Conservation (phyloP, 2,797 vertebrate genomes). For the Anguilla obscura region DNA sequence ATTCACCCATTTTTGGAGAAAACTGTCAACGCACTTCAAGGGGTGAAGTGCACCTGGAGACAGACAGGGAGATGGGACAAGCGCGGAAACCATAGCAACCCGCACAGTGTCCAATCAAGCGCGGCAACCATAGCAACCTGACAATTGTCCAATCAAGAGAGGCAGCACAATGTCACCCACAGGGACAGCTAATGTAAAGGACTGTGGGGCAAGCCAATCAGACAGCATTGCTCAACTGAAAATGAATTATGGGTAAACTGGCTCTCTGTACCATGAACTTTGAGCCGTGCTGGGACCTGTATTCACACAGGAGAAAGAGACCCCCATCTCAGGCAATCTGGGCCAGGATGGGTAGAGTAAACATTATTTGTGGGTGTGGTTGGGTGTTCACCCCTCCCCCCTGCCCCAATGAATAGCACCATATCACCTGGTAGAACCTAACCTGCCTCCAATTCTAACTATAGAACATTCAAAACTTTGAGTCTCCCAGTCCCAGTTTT, state of each 20-base stretch:
- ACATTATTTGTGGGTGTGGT: conserved; percentile 42
- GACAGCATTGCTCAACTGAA: background rate
- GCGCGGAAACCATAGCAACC: conserved; percentile 26
- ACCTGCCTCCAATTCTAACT: conserved; percentile 40
- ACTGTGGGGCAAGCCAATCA: conserved; percentile 7
- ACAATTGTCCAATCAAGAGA: conserved; percentile 47
- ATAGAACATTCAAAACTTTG: conserved; percentile 40
- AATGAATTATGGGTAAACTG: conserved; percentile 9
- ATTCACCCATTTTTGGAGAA: conserved; percentile 54
- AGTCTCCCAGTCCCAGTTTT: conserved; percentile 38
- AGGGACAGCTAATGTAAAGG: conserved; percentile 15
- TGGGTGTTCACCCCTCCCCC: conserved; percentile 31
- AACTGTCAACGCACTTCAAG: conserved; percentile 39
- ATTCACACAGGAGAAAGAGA: conserved; percentile 9
- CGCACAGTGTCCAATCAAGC: conserved; percentile 43
- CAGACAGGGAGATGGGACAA: conserved; percentile 27
- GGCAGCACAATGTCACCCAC: conserved; percentile 64
- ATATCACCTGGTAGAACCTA: conserved; percentile 27
- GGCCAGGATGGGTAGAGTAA: background rate
- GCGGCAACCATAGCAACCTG: conserved; percentile 49
- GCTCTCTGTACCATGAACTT: background rate
- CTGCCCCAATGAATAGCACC: conserved; percentile 23
- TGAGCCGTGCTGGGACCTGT: conserved; percentile 20
- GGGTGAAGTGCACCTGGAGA: conserved; percentile 27
- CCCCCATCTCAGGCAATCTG: background rate